Evolutionary conservation across 2,797 vertebrate genomes (phyloP).

Genomic region (Gallinago solitaria): DNA sequence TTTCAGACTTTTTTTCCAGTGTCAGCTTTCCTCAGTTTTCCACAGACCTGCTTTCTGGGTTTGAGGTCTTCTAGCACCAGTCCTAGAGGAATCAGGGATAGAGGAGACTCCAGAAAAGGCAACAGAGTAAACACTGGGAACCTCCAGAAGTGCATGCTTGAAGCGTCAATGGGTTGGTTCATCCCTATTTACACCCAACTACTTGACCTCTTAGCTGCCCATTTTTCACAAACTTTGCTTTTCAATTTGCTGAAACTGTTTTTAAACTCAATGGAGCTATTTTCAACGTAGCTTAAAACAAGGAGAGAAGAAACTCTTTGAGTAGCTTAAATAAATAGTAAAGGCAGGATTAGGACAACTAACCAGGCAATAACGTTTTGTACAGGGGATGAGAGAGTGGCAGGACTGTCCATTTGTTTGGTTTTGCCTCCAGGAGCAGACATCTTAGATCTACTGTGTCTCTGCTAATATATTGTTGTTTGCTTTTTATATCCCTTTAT

Average conservation of each 20-base stretch:
- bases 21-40: not conserved
- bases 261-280: not conserved
- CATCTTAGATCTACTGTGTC: not conserved
- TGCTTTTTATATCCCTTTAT: constrained; percentile 8
- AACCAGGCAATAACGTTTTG: not conserved
- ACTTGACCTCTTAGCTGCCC: not conserved
- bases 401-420: not conserved
- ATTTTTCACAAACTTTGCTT: not conserved
- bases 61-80: not conserved
- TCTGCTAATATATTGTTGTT: not conserved
- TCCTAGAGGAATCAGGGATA: not conserved
- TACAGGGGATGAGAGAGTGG: not conserved
- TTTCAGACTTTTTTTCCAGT: not conserved
- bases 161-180: no score
- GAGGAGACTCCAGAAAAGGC: not conserved
- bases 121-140: not conserved
- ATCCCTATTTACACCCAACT: not conserved
- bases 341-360: not conserved
- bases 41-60: not conserved
- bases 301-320: not conserved
- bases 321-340: not conserved
- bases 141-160: not conserved
- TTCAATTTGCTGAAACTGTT: not conserved
- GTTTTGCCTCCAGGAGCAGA: not conserved
- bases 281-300: not conserved